Conservation (phyloP, 2,797 vertebrate species). For the Florisuga fusca region DNA sequence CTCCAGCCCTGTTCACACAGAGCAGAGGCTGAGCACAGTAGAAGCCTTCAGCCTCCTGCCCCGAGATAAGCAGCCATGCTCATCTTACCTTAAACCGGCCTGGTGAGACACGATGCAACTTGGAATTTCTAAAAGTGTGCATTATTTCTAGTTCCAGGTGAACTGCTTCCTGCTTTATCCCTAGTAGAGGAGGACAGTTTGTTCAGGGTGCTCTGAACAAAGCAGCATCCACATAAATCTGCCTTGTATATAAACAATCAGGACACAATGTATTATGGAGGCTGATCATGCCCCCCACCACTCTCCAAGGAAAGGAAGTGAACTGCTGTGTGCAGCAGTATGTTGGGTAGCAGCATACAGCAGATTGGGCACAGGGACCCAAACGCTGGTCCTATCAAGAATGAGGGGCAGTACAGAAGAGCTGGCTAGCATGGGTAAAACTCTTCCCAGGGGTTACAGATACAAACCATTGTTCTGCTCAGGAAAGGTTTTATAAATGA, state of each 20-base stretch:
- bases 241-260: not conserved
- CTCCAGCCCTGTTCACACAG: not conserved
- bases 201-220: not conserved
- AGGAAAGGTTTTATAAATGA: not conserved
- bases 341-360: not conserved
- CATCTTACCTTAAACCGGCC: not conserved
- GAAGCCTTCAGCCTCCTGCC: not conserved
- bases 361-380: not conserved
- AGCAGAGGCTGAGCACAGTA: not conserved
- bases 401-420: not conserved
- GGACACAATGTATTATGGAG: fast-evolving
- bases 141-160: not conserved
- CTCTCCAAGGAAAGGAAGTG: fast-evolving
- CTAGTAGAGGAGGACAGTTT: fast-evolving
- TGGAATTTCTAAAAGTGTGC: not conserved
- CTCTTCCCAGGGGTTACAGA: fast-evolving
- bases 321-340: not conserved
- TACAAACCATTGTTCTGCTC: not conserved
- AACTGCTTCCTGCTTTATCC: not conserved
- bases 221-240: not conserved
- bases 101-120: not conserved
- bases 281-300: not conserved
- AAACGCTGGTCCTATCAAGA: not conserved
- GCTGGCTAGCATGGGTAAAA: not conserved
- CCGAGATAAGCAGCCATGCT: fast-evolving